Evolutionary conservation across 1,140 invertebrate genomes (phyloP), one percentile per base, ranked within the genome.

Genomic region (Penaeus chinensis): DNA sequence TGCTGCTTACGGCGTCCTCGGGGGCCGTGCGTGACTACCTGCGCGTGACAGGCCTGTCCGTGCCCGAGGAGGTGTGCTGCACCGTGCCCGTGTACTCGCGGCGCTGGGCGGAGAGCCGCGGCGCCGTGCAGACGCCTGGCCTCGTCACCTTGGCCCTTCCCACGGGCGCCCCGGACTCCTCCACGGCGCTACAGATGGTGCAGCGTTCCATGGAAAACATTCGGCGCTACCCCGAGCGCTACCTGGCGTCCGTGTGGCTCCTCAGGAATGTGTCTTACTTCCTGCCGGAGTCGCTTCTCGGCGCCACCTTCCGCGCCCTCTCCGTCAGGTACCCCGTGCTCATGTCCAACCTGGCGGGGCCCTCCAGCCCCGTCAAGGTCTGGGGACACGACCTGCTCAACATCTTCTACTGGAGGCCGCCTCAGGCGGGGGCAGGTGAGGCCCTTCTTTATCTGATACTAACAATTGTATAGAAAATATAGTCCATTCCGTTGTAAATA

Each of bases 181-280:
- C 71, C 66, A 71, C 78, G 20, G 86, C 86, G 42, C 74, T 90
- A 42, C 61, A 62, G 11, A 54, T 47, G 42, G 74, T 90, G n/a
- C 65, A 87, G 11, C 42, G 76, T 0, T 79, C 85, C 13, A 84
- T 90, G 71, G 71, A 82, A 22, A 85, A 77, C 37, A 69, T 90
- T 54, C 76, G 78, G 4, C 65, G 47, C 37, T 90, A 90, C 62
- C 89, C 89, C 16, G 89, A 90, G 74, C 76, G 86, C 20, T 90
- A 90, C 78, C 62, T 90, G 66, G 89, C 84, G 4, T 88, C 89
- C 7, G 84, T 84, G 22, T 90, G 86, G 89, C 87, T 90, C n/a
- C 32, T 90, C 27, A 88, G 84, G 65, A 84, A 88, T 27, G 86
- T 87, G 27, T 74, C 76, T 3, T 79, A 85, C 20, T 84, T 90